Evolutionary conservation across 1,140 invertebrate genomes (phyloP), one percentile per base, ranked within the genome.

Genomic region (Cryptotermes secundus): DNA sequence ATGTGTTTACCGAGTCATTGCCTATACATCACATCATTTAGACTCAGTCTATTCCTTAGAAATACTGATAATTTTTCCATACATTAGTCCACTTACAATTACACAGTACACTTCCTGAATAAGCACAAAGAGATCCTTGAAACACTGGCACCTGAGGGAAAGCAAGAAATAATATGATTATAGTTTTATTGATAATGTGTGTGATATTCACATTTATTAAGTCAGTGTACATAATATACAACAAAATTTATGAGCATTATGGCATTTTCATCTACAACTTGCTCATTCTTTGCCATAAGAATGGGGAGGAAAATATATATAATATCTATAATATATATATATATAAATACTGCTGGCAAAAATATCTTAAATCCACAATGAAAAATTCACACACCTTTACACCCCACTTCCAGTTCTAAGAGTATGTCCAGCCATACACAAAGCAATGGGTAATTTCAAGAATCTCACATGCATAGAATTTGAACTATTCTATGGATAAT

Each of bases 311-410:
- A 16, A n/a, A 59, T 22, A 59, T 59, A 59, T 59, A 42, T 42
- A 49, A 49, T 49, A 49, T 49, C 45, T 49, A 49, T 49, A 49
- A 49, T 49, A 49, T 49, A 19, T 72, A 72, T 72, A 31, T 72
- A 72, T 72, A 72, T 72, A 72, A 72, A 72, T 72, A 72, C 59
- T 72, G 59, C 59, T 72, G 59, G 59, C 59, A 72, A 72, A 72
- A 72, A 72, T 72, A 72, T 72, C 59, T 72, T 72, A 72, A 31
- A 72, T 72, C 14, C 59, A 72, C 59, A 72, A 72, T 72, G 59
- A 19, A 72, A 72, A 72, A 72, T 72, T 72, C 59, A 72, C 59
- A 72, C 59, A 72, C 59, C n/a, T 72, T 72, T 72, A 72, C 59
- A 72, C 59, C 14, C 59, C n/a, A 72, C 59, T 72, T 3, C 9